Percentiles rank a stretch among this genome's conserved stretches.
Conservation (phyloP, 2,888 invertebrate species). For the Microctonus brassicae region DNA sequence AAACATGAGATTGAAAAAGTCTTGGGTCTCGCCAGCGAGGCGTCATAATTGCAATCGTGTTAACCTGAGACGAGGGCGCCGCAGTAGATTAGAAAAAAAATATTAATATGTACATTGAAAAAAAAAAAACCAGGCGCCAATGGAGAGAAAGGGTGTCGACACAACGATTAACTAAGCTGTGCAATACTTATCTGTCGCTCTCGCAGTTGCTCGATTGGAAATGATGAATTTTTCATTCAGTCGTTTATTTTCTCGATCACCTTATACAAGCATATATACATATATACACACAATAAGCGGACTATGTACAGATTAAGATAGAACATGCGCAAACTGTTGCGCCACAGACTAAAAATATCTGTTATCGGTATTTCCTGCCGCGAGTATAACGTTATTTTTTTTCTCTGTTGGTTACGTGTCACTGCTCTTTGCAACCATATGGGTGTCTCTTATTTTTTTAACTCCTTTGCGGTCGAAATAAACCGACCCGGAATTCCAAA, state of each 20-base stretch:
- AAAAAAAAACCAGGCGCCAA: slow-evolving; percentile 42
- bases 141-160: slow-evolving; percentile 44
- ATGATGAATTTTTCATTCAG: slow-evolving; percentile 42
- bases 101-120: not conserved
- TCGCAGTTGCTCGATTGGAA: slow-evolving; percentile 29
- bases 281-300: not conserved
- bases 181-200: slow-evolving; percentile 9
- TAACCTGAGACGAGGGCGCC: not conserved
- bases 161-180: slow-evolving; percentile 44
- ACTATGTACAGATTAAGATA: not conserved
- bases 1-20: not conserved
- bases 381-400: not conserved
- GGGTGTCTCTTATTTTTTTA: slow-evolving; percentile 13
- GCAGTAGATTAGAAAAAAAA: slow-evolving; percentile 1
- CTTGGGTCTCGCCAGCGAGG: slow-evolving; percentile 8
- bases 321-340: not conserved
- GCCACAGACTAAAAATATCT: slow-evolving; percentile 15
- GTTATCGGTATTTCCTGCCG: slow-evolving; percentile 26
- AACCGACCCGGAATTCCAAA: slow-evolving; percentile 36
- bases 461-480: slow-evolving; percentile 33
- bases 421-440: not conserved
- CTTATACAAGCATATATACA: not conserved
- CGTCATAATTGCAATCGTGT: slow-evolving; percentile 29
- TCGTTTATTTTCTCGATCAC: not conserved
- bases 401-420: slow-evolving; percentile 3